Conservation (phyloP, 2,888 invertebrate genomes). For the Serrognathus titanus region DNA sequence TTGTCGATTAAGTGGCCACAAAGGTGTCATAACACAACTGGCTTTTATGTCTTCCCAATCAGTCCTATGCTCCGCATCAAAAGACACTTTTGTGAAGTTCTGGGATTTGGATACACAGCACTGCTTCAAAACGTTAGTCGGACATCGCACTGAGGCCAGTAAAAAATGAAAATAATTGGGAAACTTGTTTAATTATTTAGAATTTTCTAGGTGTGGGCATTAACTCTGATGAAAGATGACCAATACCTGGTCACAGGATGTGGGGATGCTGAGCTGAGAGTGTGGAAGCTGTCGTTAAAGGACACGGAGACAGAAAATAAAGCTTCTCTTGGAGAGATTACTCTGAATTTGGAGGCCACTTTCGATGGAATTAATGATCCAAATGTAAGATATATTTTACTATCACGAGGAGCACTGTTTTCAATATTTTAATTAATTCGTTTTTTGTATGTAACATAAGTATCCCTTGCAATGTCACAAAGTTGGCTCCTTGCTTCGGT, state of each 20-base stretch:
- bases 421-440: not conserved
- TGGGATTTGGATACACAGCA: constrained; percentile 95
- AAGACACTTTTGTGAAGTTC: constrained; percentile 93
- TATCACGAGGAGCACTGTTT: no score
- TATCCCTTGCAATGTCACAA: constrained; percentile 71
- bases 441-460: constrained; percentile 36
- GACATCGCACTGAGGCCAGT: constrained; percentile 76
- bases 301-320: constrained; percentile 49
- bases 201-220: constrained; percentile 73
- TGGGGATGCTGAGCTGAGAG: constrained; percentile 76
- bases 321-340: constrained; percentile 51
- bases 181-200: not conserved
- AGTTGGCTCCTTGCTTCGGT: constrained; percentile 75
- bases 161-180: not conserved
- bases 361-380: constrained; percentile 55
- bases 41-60: constrained; percentile 68
- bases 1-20: constrained; percentile 87
- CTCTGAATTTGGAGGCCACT: constrained; percentile 51
- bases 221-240: constrained; percentile 74
- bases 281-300: constrained; percentile 72
- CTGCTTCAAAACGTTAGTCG: constrained; percentile 92
- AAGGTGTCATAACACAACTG: constrained; percentile 80
- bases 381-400: constrained; percentile 46
- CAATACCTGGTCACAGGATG: constrained; percentile 84
- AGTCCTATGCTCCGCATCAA: constrained; percentile 77